Conservation (phyloP, 1,140 invertebrate genomes). For the Eriosoma lanigerum region DNA sequence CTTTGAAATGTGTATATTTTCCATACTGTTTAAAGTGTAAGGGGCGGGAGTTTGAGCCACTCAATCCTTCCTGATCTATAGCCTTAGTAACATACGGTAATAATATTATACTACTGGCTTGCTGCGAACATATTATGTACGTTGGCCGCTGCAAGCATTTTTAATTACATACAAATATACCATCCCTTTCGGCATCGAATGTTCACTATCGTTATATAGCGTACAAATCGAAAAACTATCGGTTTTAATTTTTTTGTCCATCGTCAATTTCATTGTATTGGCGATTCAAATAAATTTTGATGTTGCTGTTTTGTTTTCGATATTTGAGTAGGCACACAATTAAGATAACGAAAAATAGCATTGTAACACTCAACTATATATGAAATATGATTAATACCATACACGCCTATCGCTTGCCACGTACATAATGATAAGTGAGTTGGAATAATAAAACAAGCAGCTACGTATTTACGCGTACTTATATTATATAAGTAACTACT, state of each 20-base stretch:
- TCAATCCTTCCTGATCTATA: too few species aligned
- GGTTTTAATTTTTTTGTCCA: background rate
- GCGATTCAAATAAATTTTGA: background rate
- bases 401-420: background rate
- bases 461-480: too few species aligned
- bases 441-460: conserved; percentile 2
- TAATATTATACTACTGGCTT: too few species aligned
- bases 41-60: too few species aligned
- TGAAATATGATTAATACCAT: background rate
- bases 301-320: background rate
- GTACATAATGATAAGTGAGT: conserved; percentile 17
- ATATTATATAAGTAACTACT: background rate
- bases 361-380: too few species aligned
- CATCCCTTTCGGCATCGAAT: conserved; percentile 1
- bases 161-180: conserved; percentile 20
- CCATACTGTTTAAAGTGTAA: too few species aligned
- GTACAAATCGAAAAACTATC: conserved; percentile 22
- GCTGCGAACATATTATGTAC: conserved; percentile 14
- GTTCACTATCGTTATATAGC: conserved; percentile 8
- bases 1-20: too few species aligned
- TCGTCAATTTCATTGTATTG: too few species aligned
- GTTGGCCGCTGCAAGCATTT: conserved; percentile 26
- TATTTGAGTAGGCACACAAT: background rate
- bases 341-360: conserved; percentile 13
- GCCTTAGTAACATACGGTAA: too few species aligned